Evolutionary conservation across 2,113 vertebrate species (phyloP).

Genomic region (Lepisosteus osseus): DNA sequence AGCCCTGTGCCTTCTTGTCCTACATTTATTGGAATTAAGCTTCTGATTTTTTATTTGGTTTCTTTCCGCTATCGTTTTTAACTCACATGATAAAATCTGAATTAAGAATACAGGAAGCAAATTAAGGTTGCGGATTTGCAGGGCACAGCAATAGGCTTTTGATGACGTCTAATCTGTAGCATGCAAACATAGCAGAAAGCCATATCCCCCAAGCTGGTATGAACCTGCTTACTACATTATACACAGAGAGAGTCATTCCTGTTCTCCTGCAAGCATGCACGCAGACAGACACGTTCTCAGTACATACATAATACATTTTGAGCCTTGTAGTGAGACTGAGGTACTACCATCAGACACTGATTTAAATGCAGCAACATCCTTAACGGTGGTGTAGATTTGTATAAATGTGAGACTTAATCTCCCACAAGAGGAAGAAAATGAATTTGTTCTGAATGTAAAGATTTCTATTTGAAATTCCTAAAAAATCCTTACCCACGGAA

Average conservation of each 20-base stretch:
- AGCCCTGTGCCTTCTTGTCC: too few species aligned
- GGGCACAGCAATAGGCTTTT: too few species aligned
- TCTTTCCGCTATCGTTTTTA: too few species aligned
- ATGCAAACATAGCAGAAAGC: too few species aligned
- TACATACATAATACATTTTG: slow-evolving; percentile 20
- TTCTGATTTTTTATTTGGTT: too few species aligned
- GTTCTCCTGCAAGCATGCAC: slow-evolving; percentile 22
- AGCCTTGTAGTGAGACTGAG: slow-evolving; percentile 30
- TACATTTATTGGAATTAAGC: too few species aligned
- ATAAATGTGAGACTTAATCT: not conserved
- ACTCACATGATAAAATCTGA: too few species aligned
- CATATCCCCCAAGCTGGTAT: slow-evolving; percentile 8
- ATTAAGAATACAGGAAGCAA: too few species aligned
- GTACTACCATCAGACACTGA: slow-evolving; percentile 18
- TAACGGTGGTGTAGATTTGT: not conserved
- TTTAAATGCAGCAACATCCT: not conserved
- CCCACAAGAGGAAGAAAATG: not conserved
- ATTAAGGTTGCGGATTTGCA: too few species aligned
- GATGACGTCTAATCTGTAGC: too few species aligned
- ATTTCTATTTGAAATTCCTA: too few species aligned
- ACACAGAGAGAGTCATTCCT: not conserved
- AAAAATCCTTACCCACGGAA: too few species aligned
- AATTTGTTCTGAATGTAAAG: not conserved
- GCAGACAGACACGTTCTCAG: slow-evolving; percentile 22
- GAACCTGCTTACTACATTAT: slow-evolving; percentile 39